phyloP scores from a whole-genome alignment of 1,140 invertebrate species.

The Drosophila lacteicornis region DNA sequence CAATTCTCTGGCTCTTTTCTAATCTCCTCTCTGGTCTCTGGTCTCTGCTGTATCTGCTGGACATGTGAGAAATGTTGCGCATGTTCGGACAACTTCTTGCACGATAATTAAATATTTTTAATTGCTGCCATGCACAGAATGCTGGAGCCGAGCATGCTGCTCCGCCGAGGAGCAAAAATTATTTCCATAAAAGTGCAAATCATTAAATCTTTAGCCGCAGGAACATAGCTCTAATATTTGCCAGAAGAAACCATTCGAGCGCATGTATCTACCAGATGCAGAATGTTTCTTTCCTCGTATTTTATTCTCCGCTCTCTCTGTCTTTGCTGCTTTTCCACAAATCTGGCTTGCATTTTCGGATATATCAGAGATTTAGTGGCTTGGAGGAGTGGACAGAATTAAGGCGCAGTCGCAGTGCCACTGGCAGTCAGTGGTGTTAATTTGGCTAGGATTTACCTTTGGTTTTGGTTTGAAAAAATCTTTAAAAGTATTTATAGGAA shows the following conservation, averaged over 20 bases:
- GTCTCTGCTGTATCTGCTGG: constrained; percentile 28
- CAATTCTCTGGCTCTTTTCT: constrained; percentile 1
- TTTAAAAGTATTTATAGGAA: background rate
- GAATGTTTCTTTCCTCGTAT: constrained; percentile 37
- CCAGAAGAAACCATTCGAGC: constrained; percentile 59
- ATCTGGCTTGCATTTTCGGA: constrained; percentile 76
- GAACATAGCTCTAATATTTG: constrained; percentile 81
- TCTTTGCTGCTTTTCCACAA: constrained; percentile 32
- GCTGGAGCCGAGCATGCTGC: constrained; percentile 33
- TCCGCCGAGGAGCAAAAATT: constrained; percentile 65
- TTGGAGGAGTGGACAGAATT: constrained; percentile 69
- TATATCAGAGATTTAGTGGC: constrained; percentile 81
- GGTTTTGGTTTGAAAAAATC: background rate
- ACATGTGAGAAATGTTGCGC: constrained; percentile 81
- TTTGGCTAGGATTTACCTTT: background rate
- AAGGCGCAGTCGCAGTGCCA: constrained; percentile 77
- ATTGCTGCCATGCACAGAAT: constrained; percentile 82
- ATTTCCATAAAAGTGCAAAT: constrained; percentile 83
- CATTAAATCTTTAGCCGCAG: constrained; percentile 76
- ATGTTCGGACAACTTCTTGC: constrained; percentile 80
- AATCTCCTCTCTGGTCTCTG: constrained; percentile 9
- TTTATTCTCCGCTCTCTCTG: constrained; percentile 5
- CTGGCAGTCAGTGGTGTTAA: constrained; percentile 39
- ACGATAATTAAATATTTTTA: constrained; percentile 84
- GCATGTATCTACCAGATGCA: constrained; percentile 71